Percentiles rank a stretch among this genome's conserved stretches.
Conservation (phyloP, 2,797 vertebrate genomes). For the Chrysocyon brachyurus region DNA sequence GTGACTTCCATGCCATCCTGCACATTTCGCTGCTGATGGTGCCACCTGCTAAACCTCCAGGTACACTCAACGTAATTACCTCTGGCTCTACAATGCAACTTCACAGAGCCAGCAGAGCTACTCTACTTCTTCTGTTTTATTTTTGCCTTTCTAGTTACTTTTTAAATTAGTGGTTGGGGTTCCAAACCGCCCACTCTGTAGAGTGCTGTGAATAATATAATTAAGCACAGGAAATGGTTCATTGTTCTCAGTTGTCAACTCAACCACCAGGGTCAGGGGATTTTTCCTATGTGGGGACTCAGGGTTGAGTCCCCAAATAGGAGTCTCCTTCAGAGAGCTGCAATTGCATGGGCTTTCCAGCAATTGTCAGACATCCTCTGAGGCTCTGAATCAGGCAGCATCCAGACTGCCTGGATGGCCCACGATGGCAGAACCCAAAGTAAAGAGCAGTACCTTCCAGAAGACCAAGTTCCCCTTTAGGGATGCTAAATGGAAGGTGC, state of each 20-base stretch:
- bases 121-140: constrained; percentile 23
- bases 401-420: no score
- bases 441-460: neutral
- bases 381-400: neutral
- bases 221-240: constrained; percentile 82
- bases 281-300: rapidly evolving
- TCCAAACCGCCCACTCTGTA: constrained; percentile 70
- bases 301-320: rapidly evolving
- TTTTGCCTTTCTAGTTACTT: constrained; percentile 60
- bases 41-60: neutral
- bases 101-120: neutral
- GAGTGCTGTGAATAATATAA: constrained; percentile 66
- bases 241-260: constrained; percentile 63
- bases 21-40: neutral
- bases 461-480: rapidly evolving
- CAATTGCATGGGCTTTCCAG: no score
- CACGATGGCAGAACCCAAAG: no score
- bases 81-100: neutral
- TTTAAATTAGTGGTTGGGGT: constrained; percentile 65
- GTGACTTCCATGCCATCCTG: rapidly evolving
- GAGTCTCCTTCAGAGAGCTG: neutral
- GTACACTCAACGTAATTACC: neutral
- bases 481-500: no score
- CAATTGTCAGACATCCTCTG: neutral
- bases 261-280: constrained; percentile 22